Evolutionary conservation across 2,113 vertebrate species (phyloP).

Genomic region (Actinemys pallida): DNA sequence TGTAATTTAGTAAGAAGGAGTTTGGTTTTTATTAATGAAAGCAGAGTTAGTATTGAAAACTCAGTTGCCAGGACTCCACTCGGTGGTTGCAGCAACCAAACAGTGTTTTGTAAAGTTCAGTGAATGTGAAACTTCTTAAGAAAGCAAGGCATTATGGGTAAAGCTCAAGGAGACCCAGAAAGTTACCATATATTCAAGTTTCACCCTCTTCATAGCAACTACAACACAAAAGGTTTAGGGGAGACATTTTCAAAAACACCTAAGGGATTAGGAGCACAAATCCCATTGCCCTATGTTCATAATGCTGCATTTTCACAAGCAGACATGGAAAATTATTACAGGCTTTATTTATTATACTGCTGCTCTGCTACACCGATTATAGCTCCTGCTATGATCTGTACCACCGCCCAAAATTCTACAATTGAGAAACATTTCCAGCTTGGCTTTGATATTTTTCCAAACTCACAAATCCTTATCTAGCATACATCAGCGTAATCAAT

Average conservation of each 20-base stretch:
- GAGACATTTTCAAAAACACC: neutral
- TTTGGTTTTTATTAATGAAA: neutral
- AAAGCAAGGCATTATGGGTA: neutral
- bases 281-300: neutral
- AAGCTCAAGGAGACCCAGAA: neutral
- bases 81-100: neutral
- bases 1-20: neutral
- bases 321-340: neutral
- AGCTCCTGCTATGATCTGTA: neutral
- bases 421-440: neutral
- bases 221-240: neutral
- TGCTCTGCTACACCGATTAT: neutral
- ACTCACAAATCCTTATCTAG: neutral
- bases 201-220: neutral
- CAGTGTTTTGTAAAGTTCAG: neutral
- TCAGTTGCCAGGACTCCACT: neutral
- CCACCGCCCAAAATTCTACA: accelerated
- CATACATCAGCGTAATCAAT: accelerated
- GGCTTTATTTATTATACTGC: neutral
- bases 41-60: neutral
- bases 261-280: accelerated
- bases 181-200: neutral
- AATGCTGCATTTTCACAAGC: neutral
- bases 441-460: neutral
- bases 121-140: neutral